These are phyloP conservation scores for Leucosticte australis DNA, from an alignment of 2,113 vertebrate species.

Conservation along the genomic window DNA sequence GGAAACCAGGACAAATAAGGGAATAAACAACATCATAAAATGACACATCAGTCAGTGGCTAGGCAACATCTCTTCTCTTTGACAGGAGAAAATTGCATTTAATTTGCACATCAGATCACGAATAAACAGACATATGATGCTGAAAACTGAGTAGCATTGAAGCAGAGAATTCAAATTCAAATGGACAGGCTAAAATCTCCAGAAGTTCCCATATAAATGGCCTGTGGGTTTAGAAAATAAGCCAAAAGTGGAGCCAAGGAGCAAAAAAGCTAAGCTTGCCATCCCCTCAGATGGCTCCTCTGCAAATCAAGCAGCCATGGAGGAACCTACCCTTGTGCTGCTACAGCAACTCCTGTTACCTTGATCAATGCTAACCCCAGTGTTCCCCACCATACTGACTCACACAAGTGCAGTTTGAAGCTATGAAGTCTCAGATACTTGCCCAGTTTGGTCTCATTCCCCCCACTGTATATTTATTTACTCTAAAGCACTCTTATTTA, in stretches of 20 bases:
- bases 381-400: not conserved
- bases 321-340: not conserved
- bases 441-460: not conserved
- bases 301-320: not conserved
- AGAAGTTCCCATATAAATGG: not conserved
- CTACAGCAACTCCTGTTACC: not conserved
- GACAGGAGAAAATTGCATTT: not conserved
- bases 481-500: not conserved
- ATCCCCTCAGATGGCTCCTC: not conserved
- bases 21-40: not conserved
- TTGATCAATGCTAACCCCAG: not conserved
- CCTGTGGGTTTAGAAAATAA: not conserved
- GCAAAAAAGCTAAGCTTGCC: not conserved
- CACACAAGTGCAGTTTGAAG: not conserved
- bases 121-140: not conserved
- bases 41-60: not conserved
- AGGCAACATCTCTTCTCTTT: not conserved
- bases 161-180: not conserved
- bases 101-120: not conserved
- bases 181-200: not conserved
- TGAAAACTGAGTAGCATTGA: not conserved
- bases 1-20: not conserved
- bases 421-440: not conserved
- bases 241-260: not conserved
- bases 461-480: not conserved